phyloP scores from a whole-genome alignment of 2,113 vertebrate species.

The Macquaria ambigua region DNA sequence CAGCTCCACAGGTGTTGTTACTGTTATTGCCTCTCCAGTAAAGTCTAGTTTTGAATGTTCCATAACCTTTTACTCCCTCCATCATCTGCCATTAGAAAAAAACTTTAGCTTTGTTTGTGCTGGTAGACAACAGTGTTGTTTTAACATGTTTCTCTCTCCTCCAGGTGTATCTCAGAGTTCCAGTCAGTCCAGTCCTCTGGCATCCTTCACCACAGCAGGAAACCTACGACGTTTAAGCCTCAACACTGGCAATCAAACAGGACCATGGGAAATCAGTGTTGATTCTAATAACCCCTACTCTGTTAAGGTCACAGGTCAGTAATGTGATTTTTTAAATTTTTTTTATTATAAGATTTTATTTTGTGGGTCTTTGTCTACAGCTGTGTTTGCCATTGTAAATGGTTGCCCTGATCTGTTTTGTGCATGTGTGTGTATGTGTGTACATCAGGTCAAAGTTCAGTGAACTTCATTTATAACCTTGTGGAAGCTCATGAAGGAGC shows the following conservation, averaged over 20 bases:
- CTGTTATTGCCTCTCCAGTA: neutral
- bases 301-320: constrained; percentile 80
- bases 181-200: constrained; percentile 58
- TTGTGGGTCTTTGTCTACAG: neutral
- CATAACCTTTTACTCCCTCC: neutral
- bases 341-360: no score
- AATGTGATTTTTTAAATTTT: neutral
- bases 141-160: neutral
- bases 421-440: constrained; percentile 5
- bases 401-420: neutral
- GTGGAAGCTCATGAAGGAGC: constrained; percentile 62
- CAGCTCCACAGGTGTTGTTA: constrained; percentile 72
- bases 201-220: constrained; percentile 62
- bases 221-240: constrained; percentile 71
- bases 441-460: constrained; percentile 73
- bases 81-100: neutral
- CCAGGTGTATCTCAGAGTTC: constrained; percentile 75
- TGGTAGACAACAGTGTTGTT: neutral
- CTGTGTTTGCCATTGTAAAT: neutral
- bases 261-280: constrained; percentile 75
- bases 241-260: constrained; percentile 60
- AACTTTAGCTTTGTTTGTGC: neutral
- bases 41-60: neutral
- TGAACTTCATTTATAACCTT: constrained; percentile 78
- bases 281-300: constrained; percentile 69